A percentile compares a stretch with the other conserved stretches of the same genome.
These are phyloP conservation scores for Galaxea fascicularis DNA, from an alignment of 92 coral and sea anemone species.

Conservation along the genomic window DNA sequence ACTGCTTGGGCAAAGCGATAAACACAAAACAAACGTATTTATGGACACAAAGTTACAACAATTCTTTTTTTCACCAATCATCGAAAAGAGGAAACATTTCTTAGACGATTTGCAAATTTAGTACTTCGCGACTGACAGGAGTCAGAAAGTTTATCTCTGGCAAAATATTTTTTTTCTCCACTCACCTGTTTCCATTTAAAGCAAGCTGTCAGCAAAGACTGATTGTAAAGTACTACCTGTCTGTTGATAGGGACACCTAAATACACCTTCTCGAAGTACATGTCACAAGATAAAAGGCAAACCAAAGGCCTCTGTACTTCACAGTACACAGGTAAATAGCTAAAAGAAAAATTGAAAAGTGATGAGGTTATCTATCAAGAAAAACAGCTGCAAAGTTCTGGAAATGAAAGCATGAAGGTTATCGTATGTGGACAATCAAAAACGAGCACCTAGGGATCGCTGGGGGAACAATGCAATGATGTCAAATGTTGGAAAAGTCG, in stretches of 20 bases:
- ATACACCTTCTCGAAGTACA: conserved; percentile 91
- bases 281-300: conserved; percentile 83
- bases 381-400: background rate
- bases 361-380: background rate
- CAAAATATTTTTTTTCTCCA: background rate
- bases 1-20: no score
- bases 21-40: no score
- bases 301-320: conserved; percentile 95
- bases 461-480: background rate
- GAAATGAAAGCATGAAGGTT: background rate
- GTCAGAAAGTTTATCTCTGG: no score
- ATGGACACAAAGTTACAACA: no score
- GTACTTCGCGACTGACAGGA: no score
- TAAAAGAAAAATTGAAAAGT: background rate
- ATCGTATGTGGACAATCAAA: no score
- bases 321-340: conserved; percentile 85
- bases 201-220: conserved; percentile 75
- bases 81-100: no score
- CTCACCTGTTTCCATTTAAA: conserved; percentile 90
- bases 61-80: no score
- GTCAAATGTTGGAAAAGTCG: background rate
- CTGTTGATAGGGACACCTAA: conserved; percentile 90
- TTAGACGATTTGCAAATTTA: no score
- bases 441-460: no score
- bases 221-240: conserved; percentile 88